A percentile compares a stretch with the other conserved stretches of the same genome.
These are phyloP conservation scores for Oreochromis niloticus DNA, from an alignment of 2,113 vertebrate species.

Conservation along the genomic window DNA sequence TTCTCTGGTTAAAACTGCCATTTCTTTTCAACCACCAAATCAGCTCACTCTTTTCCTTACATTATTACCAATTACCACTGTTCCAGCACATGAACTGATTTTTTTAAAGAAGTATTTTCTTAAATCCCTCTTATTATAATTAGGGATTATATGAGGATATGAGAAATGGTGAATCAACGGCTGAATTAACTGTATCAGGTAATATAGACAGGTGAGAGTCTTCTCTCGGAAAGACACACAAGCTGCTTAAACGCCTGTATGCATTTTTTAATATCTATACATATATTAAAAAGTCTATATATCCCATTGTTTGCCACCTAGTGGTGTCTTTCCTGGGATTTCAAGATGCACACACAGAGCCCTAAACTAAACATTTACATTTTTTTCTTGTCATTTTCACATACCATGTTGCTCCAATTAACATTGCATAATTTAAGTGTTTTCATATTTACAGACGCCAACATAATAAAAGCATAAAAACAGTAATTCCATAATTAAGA, in stretches of 20 bases:
- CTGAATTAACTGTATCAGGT: slow-evolving; percentile 55
- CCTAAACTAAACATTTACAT: not conserved
- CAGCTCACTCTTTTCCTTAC: slow-evolving; percentile 18
- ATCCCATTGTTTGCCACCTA: not conserved
- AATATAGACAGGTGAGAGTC: slow-evolving; percentile 22
- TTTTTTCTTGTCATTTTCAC: not conserved
- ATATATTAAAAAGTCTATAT: not conserved
- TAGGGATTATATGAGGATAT: slow-evolving; percentile 62
- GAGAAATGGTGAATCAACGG: slow-evolving; percentile 57
- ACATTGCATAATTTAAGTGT: not conserved
- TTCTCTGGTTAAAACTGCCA: not conserved
- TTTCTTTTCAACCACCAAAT: not conserved
- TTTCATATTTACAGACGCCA: not conserved
- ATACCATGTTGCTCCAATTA: not conserved
- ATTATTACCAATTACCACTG: slow-evolving; percentile 58
- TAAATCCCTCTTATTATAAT: slow-evolving; percentile 65
- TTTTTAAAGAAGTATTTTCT: slow-evolving; percentile 53
- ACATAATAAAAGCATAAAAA: not conserved
- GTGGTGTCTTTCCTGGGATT: not conserved
- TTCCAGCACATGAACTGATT: slow-evolving; percentile 44
- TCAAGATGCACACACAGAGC: not conserved
- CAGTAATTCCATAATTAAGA: not conserved
- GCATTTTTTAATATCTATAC: not conserved
- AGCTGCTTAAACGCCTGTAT: not conserved
- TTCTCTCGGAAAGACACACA: not conserved